These are phyloP conservation scores for Xiphorhynchus erythropygius DNA, from an alignment of 2,797 vertebrate genomes.

Conservation along the genomic window DNA sequence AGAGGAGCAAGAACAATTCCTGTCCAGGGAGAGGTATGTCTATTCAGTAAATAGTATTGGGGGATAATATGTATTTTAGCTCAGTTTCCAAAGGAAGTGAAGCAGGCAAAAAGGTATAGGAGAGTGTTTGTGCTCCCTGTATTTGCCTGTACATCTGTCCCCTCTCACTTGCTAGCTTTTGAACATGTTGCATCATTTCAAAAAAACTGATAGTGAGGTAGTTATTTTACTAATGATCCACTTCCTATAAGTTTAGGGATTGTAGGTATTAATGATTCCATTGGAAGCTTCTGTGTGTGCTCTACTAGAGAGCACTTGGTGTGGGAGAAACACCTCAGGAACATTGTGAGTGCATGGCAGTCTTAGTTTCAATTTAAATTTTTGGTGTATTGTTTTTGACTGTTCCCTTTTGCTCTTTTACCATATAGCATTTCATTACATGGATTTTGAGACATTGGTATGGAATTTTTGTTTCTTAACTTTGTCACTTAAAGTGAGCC, in stretches of 20 bases:
- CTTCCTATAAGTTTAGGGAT: neutral
- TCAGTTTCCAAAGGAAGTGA: neutral
- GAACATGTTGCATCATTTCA: neutral
- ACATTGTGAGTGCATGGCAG: neutral
- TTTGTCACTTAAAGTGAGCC: neutral
- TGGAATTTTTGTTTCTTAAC: neutral
- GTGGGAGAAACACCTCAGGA: neutral
- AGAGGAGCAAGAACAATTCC: neutral
- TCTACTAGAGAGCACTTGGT: neutral
- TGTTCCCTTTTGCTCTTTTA: neutral
- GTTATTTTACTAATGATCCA: neutral
- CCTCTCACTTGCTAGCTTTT: neutral
- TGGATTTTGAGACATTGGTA: neutral
- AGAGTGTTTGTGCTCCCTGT: neutral
- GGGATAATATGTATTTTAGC: neutral
- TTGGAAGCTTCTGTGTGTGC: neutral
- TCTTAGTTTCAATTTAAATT: neutral
- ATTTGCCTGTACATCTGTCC: neutral
- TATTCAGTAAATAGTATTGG: neutral
- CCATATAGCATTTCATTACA: neutral
- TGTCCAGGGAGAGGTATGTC: neutral
- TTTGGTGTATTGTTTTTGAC: neutral
- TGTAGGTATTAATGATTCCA: neutral
- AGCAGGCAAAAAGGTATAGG: neutral
- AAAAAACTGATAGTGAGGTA: neutral